Conservation (phyloP, 1,140 invertebrate genomes). For the Caenorhabditis briggsae region DNA sequence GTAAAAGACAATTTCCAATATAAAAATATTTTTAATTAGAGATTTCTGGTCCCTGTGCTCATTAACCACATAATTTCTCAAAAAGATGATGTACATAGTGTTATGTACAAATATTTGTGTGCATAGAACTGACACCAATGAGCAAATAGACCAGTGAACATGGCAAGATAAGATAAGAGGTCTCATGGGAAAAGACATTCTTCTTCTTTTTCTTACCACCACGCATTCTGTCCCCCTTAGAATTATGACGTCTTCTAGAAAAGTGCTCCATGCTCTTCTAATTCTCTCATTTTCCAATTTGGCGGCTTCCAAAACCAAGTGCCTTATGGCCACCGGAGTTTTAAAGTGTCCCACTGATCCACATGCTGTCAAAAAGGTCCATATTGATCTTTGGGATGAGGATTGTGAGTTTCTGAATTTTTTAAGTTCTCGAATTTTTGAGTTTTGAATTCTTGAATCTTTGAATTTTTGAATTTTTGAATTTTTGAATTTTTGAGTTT, state of each 20-base stretch:
- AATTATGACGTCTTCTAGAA: neutral
- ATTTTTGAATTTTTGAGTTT: too few relatives aligned
- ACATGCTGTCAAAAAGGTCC: neutral
- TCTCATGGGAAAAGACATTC: neutral
- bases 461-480: too few relatives aligned
- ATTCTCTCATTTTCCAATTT: neutral
- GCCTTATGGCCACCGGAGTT: constrained; percentile 3
- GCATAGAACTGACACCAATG: constrained; percentile 40
- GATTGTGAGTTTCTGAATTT: constrained; percentile 60
- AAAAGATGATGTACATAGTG: neutral
- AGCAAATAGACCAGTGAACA: constrained; percentile 17
- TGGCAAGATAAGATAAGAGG: constrained; percentile 7
- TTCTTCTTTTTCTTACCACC: neutral
- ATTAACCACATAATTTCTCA: too few relatives aligned
- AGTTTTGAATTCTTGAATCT: too few relatives aligned
- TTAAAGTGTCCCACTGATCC: constrained; percentile 47
- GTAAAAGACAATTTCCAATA: too few relatives aligned
- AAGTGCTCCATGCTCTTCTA: neutral
- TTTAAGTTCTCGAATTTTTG: too few relatives aligned
- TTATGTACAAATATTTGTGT: neutral
- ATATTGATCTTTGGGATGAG: constrained; percentile 59
- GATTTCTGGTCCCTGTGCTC: too few relatives aligned
- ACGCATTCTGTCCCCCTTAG: neutral
- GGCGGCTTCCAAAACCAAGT: neutral
- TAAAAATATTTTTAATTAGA: too few relatives aligned